Evolutionary conservation across 2,113 vertebrate genomes (phyloP), one percentile per base, ranked within the genome.

Genomic region (Gnathochromis pfefferi): DNA sequence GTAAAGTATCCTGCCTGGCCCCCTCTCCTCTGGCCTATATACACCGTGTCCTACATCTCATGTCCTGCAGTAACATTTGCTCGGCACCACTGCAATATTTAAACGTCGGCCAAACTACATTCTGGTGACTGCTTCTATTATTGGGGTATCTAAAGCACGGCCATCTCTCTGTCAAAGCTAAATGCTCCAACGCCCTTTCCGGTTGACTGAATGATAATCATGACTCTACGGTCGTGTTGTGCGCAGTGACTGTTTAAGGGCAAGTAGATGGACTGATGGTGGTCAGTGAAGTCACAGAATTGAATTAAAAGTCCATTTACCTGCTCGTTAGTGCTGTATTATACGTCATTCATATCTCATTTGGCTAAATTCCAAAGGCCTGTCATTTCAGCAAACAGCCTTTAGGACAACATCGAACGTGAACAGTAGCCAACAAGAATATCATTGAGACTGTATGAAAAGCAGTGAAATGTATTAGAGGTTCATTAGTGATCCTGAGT

Each of bases 21-120:
- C 80, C 47, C 85, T 23, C 79, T 92, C 75, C 93, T 75, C 70
- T 94, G 92, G 88, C 91, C 93, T 92, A 92, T 88, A 93, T 89
- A 86, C 91, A 85, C 57, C 55, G 23, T 87, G 92, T 83, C 91
- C 92, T 91, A 89, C 88, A 94, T 93, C 87, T 87, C 86, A 73
- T 91, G 73, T 81, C 85, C 85, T 79, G 17, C 45, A 33, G 73
- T 78, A 86, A 88, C 92, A 92, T 92, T 89, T 91, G 90, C 86
- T 89, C 42, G 45, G 86, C 92, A 93, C 90, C 89, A 81, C 17
- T 16, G 5, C 70, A 85, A 68, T 86, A 94, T 94, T 94, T 94
- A 90, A 93, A 91, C 82, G 19, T 86, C 75, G 35, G 89, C 60
- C 78, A 88, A 88, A 85, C 33, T 68, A 84, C 84, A 75, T 58